Conservation (phyloP, 2,113 vertebrate species). For the Calidris pugnax region DNA sequence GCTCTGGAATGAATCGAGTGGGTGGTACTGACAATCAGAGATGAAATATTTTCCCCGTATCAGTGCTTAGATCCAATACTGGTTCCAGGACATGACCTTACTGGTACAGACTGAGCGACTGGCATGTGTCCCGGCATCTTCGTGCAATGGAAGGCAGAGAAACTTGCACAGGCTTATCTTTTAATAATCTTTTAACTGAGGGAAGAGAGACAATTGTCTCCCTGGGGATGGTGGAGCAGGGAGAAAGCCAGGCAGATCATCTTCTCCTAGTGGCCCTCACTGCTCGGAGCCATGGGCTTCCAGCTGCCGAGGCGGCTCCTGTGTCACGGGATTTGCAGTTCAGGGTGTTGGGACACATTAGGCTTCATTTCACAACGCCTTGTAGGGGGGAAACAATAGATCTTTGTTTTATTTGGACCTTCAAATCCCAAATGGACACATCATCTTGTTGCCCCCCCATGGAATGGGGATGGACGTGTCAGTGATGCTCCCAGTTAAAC, state of each 20-base stretch:
- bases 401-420: constrained; percentile 9
- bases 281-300: too few species aligned
- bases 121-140: background rate
- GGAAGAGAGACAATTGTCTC: background rate
- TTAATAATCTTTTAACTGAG: background rate
- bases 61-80: background rate
- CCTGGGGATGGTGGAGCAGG: background rate
- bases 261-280: rapidly evolving
- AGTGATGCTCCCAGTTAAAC: background rate
- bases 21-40: too few species aligned
- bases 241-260: background rate
- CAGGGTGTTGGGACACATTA: background rate
- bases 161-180: background rate
- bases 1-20: background rate
- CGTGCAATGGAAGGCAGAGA: background rate
- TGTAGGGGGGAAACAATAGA: background rate
- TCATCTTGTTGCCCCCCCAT: background rate
- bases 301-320: background rate
- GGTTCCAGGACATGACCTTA: background rate
- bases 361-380: background rate
- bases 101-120: too few species aligned
- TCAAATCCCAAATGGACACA: background rate
- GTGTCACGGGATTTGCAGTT: background rate
- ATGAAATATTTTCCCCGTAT: background rate
- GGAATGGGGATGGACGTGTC: background rate